Evolutionary conservation across 2,113 vertebrate genomes (phyloP), one percentile per base, ranked within the genome.

Genomic region (Cyprinodon variegatus): DNA sequence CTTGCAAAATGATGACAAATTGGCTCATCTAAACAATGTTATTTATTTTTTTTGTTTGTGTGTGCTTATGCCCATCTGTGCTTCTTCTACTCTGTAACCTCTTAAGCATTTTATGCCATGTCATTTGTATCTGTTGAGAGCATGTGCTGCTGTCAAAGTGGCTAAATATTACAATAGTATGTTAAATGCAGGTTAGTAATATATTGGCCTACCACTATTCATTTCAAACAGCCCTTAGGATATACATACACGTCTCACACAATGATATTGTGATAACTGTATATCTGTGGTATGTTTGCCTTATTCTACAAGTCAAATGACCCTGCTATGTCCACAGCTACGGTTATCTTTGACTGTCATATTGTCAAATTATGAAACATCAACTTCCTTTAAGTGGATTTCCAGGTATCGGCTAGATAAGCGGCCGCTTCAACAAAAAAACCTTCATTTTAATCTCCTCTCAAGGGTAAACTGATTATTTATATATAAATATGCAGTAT

Each of bases 21-120:
- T 83, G 76, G 64, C 65, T 36, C 29, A 67, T 45, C 22, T 67
- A 76, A 78, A 90, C 86, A 90, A 89, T 85, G 78, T 63, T 53
- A 12, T 43, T 63, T 29, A 29, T 1, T 29, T 29, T 29, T 29
- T 61, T 81, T 53, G 59, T 68, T 41, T 63, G 70, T 81, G 61
- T 75, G 65, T 76, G 39, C 53, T 20, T 37, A 53, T 80, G 46
- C 17, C n/a, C 17, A n/a, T 8, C 17, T n/a, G 17, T 57, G 20
- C 20, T n/a, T n/a, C 50, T 3, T 8, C 9, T 8, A 57, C 50
- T 57, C 17, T 10, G 50, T 57, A 14, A 57, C 17, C 20, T 57
- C 20, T 57, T 57, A 20, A 9, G 50, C 50, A 57, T 57, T 57
- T n/a, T 57, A 7, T 0, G 14, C 50, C 20, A n/a, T 13, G 17